These are phyloP conservation scores for Salminus brasiliensis DNA, from an alignment of 2,113 vertebrate species.

Conservation along the genomic window DNA sequence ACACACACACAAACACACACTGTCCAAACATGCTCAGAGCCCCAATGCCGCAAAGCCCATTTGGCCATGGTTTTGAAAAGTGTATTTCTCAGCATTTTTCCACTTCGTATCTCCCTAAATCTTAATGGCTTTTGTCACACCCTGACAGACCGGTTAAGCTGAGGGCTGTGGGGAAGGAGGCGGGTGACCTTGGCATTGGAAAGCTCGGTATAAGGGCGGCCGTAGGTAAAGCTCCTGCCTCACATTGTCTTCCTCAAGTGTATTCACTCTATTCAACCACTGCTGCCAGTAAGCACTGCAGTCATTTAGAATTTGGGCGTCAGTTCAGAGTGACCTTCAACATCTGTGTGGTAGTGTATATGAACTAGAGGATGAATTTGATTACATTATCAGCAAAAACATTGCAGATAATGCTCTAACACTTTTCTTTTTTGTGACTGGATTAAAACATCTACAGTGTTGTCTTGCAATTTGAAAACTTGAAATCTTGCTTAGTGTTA, in stretches of 20 bases:
- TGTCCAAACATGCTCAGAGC: neutral
- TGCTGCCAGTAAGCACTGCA: neutral
- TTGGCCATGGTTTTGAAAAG: constrained; percentile 63
- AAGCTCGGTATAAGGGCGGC: neutral
- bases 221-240: neutral
- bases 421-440: too few relatives aligned
- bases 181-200: constrained; percentile 63
- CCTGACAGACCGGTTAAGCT: constrained; percentile 57
- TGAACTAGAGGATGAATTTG: too few relatives aligned
- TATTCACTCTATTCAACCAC: neutral
- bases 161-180: constrained; percentile 31
- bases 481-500: too few relatives aligned
- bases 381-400: too few relatives aligned
- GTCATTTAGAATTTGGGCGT: neutral
- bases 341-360: neutral
- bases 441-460: too few relatives aligned
- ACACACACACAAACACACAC: constrained; percentile 14
- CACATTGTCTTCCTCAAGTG: neutral
- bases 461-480: too few relatives aligned
- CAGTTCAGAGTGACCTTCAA: neutral
- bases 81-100: constrained; percentile 66
- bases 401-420: too few relatives aligned
- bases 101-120: constrained; percentile 67
- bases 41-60: constrained; percentile 58
- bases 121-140: constrained; percentile 75